Evolutionary conservation across 2,797 vertebrate species (phyloP).

Genomic region (Austrolebias charrua): DNA sequence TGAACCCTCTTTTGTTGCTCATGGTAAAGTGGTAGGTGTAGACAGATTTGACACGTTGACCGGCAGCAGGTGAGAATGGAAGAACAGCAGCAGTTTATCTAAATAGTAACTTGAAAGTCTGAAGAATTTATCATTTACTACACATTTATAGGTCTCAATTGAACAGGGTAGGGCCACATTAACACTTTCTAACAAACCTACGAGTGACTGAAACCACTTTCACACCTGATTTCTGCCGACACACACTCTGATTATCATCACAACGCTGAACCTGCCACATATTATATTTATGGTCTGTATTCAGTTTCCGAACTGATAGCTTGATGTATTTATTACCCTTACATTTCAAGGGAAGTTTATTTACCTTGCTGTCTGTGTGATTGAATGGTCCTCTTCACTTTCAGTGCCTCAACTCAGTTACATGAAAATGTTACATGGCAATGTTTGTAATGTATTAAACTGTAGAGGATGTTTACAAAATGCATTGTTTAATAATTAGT

Average conservation of each 20-base stretch:
- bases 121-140: conserved; percentile 2
- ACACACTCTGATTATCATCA: conserved; percentile 15
- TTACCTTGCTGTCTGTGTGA: conserved; percentile 42
- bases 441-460: conserved; percentile 21
- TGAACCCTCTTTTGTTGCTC: conserved; percentile 73
- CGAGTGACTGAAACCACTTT: conserved; percentile 30
- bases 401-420: conserved; percentile 48
- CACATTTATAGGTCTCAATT: conserved; percentile 8
- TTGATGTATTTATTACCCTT: conserved; percentile 46
- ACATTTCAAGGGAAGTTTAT: conserved; percentile 50
- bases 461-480: conserved; percentile 12
- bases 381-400: conserved; percentile 67
- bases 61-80: conserved; percentile 44
- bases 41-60: conserved; percentile 80
- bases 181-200: conserved; percentile 10
- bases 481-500: conserved; percentile 23
- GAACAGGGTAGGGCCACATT: neutral
- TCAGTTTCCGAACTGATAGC: conserved; percentile 56
- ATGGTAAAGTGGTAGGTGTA: conserved; percentile 76
- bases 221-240: conserved; percentile 30
- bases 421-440: conserved; percentile 41
- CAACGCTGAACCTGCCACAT: conserved; percentile 33
- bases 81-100: conserved; percentile 23
- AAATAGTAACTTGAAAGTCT: neutral
- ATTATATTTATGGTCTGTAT: neutral